Base-by-base conservation (phyloP, 2,888 invertebrate genomes). In the Pachydiplax longipennis region DNA sequence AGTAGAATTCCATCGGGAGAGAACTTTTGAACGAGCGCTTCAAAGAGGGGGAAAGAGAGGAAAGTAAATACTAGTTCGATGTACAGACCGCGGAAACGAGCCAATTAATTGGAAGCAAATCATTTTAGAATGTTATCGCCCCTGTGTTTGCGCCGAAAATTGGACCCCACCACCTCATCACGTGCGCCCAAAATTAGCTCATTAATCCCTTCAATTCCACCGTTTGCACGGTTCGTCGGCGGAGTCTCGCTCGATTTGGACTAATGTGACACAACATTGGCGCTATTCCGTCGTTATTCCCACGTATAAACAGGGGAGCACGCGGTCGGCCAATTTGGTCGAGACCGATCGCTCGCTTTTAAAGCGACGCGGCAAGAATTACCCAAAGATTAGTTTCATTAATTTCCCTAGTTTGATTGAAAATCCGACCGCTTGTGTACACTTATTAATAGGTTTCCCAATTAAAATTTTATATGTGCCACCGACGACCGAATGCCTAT, bases 81-180 rank as follows among this genome's bases (percentile, higher is more conserved):
- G 83, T 8, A 37, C 58, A 37, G 87, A 87, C 58, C 61, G 61
- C 37, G 61, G 87, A 65, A 87, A 87, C 61, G 87, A 87, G 61
- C 37, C 87, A 61, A 87, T 87, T 87, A 87, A 87, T 87, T 87
- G 87, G 87, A 61, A 87, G 35, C 87, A 61, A 87, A 87, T 87
- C 87, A 87, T 87, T 87, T 87, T 87, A 87, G 87, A 87, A 87
- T 87, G 87, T 87, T 87, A 87, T 87, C 87, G 61, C 87, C 87
- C 87, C 40, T 5, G 61, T 87, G 87, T 87, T 87, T 87, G 87
- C 87, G 35, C 22, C 87, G 87, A 61, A 87, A 87, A 87, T 87
- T 87, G 87, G 48, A n/a, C 37, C 37, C 35, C 13, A 12, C 35
- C 83, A 53, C 83, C 40, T 81, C 81, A 73, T 25, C 25, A n/a